Conservation (phyloP, 1,140 invertebrate genomes). For the Drosophila equinoxialis region DNA sequence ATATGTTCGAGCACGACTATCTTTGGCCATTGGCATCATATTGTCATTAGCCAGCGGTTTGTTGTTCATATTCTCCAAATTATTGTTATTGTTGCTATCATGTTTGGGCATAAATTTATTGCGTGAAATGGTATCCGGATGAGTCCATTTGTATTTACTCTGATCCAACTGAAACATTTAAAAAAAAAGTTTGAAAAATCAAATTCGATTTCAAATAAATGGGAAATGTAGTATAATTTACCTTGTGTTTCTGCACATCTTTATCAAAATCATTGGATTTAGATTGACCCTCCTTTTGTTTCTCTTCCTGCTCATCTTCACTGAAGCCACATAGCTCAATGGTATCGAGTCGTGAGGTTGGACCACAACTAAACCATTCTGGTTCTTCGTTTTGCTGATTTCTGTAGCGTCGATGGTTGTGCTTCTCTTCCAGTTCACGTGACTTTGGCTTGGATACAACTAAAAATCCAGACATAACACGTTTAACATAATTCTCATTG, state of each 20-base stretch:
- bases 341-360: conserved; percentile 75
- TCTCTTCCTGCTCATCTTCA: conserved; percentile 64
- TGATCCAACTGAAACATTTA: conserved; percentile 38
- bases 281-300: conserved; percentile 44
- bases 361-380: conserved; percentile 80
- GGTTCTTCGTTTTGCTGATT: conserved; percentile 72
- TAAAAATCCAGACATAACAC: conserved; percentile 75
- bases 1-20: conserved; percentile 28
- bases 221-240: conserved; percentile 1
- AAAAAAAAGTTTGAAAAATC: no score
- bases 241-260: conserved; percentile 55
- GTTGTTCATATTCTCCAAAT: conserved; percentile 62
- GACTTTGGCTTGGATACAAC: conserved; percentile 76
- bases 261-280: conserved; percentile 23
- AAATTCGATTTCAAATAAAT: no score
- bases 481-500: conserved; percentile 79
- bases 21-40: conserved; percentile 53
- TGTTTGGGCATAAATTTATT: conserved; percentile 53
- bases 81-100: conserved; percentile 62
- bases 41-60: conserved; percentile 3
- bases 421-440: conserved; percentile 63
- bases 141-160: conserved; percentile 64
- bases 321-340: conserved; percentile 79
- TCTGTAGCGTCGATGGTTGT: conserved; percentile 61
- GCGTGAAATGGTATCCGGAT: conserved; percentile 39